Base-by-base conservation (phyloP, 2,113 vertebrate genomes). In the Labeo rohita region DNA sequence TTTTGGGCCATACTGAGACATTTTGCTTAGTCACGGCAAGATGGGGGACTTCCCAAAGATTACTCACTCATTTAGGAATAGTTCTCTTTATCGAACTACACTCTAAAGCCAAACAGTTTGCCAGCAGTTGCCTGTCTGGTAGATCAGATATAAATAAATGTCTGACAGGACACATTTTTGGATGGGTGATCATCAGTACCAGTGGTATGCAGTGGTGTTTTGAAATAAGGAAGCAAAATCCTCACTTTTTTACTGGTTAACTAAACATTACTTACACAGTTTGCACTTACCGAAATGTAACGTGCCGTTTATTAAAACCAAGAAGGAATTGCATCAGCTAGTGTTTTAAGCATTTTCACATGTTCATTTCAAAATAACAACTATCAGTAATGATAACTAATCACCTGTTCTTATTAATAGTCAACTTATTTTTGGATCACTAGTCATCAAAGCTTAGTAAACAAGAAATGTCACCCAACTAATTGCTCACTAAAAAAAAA, bases 11-110 rank as follows among this genome's bases (percentile, higher is more conserved):
- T 3, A 56, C 63, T 79, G 28, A 63, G 49, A 77, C 0, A 15
- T 11, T 13, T 68, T 65, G 50, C 11, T 85, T 68, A 77, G 66
- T 84, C 59, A 85, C 47, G 47, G 52, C 43, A 76, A 47, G 65
- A 13, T n/a, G n/a, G 15, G 80, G 74, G 73, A 88, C 28, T 63
- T 82, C 21, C 80, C 59, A 56, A 39, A 21, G 34, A 82, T 86
- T 65, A 47, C 39, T 88, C 84, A 88, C 79, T 74, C 56, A 54
- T 59, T 28, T 36, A 45, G 77, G 8, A n/a, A 18, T 49, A 21
- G 21, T 47, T 74, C 43, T 43, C 8, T 72, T 72, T 72, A 45
- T 72, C 16, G 3, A 5, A 28, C 28, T 70, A 43, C 16, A 70
- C 8, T 70, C 52, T 54, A 77, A 34, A 28, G 23, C 47, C 23